Conservation (phyloP, 2,797 vertebrate genomes). For the Pagetopsis macropterus region DNA sequence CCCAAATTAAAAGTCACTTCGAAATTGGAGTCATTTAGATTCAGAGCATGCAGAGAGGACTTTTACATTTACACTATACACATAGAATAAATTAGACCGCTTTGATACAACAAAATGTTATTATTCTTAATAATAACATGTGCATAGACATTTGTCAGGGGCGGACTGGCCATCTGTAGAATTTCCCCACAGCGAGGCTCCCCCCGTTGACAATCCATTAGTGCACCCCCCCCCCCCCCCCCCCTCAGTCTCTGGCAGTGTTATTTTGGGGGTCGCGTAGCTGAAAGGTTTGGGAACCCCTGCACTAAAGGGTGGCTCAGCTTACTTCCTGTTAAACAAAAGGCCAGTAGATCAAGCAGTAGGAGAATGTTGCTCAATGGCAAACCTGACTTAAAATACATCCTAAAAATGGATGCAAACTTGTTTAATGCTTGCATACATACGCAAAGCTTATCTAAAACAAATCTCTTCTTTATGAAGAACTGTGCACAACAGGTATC, state of each 20-base stretch:
- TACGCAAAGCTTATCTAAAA: background rate
- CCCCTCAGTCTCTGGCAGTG: too few species aligned
- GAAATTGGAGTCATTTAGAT: conserved; percentile 2
- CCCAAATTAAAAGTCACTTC: conserved; percentile 8
- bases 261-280: too few species aligned
- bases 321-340: conserved; percentile 35
- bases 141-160: too few species aligned
- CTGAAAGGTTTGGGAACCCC: too few species aligned
- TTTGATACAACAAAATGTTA: conserved; percentile 12
- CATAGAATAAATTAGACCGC: conserved; percentile 23
- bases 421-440: background rate
- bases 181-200: too few species aligned
- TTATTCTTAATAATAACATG: too few species aligned
- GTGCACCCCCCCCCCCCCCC: too few species aligned
- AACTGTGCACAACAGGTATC: conserved; percentile 36
- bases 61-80: background rate
- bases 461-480: conserved; percentile 25
- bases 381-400: background rate
- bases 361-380: conserved; percentile 17
- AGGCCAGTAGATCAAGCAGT: background rate
- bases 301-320: background rate
- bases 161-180: too few species aligned
- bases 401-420: too few species aligned
- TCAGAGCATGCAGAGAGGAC: background rate
- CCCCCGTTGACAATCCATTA: too few species aligned